phyloP scores from a whole-genome alignment of 2,113 vertebrate species.

The Neogobius melanostomus region DNA sequence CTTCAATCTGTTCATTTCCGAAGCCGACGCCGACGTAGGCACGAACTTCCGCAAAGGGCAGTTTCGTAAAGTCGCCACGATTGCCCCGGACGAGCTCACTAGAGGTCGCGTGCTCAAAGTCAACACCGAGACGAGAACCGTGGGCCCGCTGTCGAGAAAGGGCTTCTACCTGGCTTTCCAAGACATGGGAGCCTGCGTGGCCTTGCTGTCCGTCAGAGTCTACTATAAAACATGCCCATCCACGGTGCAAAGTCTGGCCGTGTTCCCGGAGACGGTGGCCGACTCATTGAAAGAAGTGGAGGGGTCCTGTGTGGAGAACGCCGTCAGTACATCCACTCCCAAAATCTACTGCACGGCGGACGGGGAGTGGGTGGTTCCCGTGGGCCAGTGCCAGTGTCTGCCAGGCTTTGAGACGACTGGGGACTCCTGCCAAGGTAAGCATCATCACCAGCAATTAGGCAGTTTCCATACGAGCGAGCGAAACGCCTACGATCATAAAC shows the following conservation, averaged over 20 bases:
- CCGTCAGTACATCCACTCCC: slow-evolving; percentile 77
- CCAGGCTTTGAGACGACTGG: slow-evolving; percentile 82
- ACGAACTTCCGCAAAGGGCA: slow-evolving; percentile 93
- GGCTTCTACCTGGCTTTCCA: slow-evolving; percentile 98
- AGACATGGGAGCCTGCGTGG: slow-evolving; percentile 91
- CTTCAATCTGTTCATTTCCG: slow-evolving; percentile 90
- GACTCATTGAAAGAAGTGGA: slow-evolving; percentile 80
- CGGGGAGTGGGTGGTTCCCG: slow-evolving; percentile 92
- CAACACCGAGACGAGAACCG: slow-evolving; percentile 83
- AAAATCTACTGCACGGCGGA: slow-evolving; percentile 89
- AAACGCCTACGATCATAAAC: neutral
- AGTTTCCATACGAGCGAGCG: slow-evolving; percentile 14
- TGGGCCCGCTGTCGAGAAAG: slow-evolving; percentile 81
- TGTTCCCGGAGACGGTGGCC: slow-evolving; percentile 87
- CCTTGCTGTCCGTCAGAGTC: slow-evolving; percentile 85
- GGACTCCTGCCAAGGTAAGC: slow-evolving; percentile 86
- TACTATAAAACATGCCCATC: slow-evolving; percentile 92
- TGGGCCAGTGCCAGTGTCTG: slow-evolving; percentile 88
- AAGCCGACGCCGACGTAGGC: slow-evolving; percentile 91
- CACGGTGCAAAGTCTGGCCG: slow-evolving; percentile 81
- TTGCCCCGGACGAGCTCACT: slow-evolving; percentile 93
- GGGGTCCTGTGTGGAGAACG: slow-evolving; percentile 85
- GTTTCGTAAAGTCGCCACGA: slow-evolving; percentile 93
- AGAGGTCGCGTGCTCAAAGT: slow-evolving; percentile 80
- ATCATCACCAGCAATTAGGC: slow-evolving; percentile 30